Evolutionary conservation across 2,113 vertebrate genomes (phyloP), one percentile per base, ranked within the genome.

Genomic region (Poicephalus meyeri): DNA sequence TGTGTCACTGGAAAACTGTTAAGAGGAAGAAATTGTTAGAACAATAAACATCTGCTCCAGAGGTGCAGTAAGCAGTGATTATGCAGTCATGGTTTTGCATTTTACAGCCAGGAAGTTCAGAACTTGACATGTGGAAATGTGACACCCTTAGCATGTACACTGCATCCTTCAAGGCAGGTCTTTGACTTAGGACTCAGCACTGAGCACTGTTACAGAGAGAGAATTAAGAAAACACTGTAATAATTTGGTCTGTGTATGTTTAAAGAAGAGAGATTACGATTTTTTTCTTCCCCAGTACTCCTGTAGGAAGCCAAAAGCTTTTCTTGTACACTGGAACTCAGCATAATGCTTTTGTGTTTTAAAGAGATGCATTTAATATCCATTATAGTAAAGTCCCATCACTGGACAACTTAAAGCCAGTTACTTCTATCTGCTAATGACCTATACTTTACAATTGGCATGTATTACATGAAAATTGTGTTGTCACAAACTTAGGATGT

Each of bases 41-140:
- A 74, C 21, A 89, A 71, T 49, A 95, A 93, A 92, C 37, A 80
- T 81, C 65, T 89, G 41, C 35, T 96, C 47, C 65, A 91, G 86
- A 89, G 47, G 44, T 89, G 44, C 39, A 31, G 15, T 66, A 80
- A 79, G 19, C 73, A 64, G 35, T 87, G 71, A n/a, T 89, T 60
- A 49, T 47, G 23, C 47, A 74, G 50, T 64, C 68, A 28, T 23
- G 23, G 19, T 41, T 92, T 95, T 89, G 33, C 71, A 80, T 79
- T 91, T 87, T 79, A 56, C 49, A 35, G 17, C 11, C 60, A 73
- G 73, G 39, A 93, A 61, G 61, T 92, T 94, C 60, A 64, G 86
- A 63, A 88, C 31, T 26, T 90, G 35, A 28, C 61, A 26, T 8
- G 46, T 39, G n/a, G 71, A 95, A 86, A n/a, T 28, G 28, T 39